phyloP scores from a whole-genome alignment of 2,888 invertebrate genomes.

The Urechis unicinctus region DNA sequence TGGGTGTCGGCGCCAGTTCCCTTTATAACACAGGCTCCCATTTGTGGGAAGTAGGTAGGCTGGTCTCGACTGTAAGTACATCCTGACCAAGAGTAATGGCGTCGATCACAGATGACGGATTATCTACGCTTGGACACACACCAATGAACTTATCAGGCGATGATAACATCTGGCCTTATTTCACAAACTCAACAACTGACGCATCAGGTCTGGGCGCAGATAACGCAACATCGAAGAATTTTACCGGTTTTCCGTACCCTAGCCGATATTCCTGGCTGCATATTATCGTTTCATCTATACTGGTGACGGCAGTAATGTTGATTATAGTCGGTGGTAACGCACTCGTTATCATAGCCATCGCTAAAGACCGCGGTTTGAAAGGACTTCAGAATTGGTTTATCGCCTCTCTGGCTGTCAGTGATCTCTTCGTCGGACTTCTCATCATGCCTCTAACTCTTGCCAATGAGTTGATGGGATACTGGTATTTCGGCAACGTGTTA shows the following conservation, averaged over 20 bases:
- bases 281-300: slow-evolving; percentile 81
- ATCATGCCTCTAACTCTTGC: slow-evolving; percentile 96
- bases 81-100: too few species aligned
- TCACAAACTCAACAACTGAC: too few species aligned
- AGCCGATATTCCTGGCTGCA: slow-evolving; percentile 87
- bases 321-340: slow-evolving; percentile 58
- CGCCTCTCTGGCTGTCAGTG: slow-evolving; percentile 89
- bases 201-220: too few species aligned
- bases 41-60: too few species aligned
- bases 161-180: too few species aligned
- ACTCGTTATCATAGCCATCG: slow-evolving; percentile 8
- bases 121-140: too few species aligned
- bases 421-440: slow-evolving; percentile 86
- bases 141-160: too few species aligned
- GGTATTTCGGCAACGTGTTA: slow-evolving; percentile 96
- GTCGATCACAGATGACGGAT: too few species aligned
- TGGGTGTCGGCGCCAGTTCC: too few species aligned
- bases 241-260: slow-evolving; percentile 52
- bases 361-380: slow-evolving; percentile 85
- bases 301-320: slow-evolving; percentile 88
- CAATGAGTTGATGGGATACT: slow-evolving; percentile 95
- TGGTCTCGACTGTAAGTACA: too few species aligned
- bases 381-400: slow-evolving; percentile 98
- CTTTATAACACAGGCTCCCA: too few species aligned
- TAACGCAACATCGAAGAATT: not conserved